These are phyloP conservation scores for Menidia beryllina DNA, from an alignment of 2,113 vertebrate genomes.

Conservation along the genomic window DNA sequence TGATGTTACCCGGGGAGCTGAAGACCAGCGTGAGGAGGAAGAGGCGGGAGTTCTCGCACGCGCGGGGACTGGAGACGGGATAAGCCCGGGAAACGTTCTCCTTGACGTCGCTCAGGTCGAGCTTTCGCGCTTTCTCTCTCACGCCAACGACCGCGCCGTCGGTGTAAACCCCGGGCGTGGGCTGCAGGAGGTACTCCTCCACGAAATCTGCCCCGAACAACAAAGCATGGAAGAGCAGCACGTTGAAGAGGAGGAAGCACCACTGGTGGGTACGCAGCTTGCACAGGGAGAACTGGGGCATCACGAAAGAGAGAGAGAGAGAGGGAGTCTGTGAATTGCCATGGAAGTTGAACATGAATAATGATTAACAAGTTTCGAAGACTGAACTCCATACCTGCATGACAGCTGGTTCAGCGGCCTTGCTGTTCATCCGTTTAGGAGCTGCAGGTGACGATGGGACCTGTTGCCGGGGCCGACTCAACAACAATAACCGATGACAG, in stretches of 20 bases:
- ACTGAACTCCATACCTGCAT: slow-evolving; percentile 65
- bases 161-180: slow-evolving; percentile 83
- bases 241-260: slow-evolving; percentile 92
- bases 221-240: slow-evolving; percentile 89
- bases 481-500: slow-evolving; percentile 47
- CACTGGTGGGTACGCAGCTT: slow-evolving; percentile 91
- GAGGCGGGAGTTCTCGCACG: slow-evolving; percentile 80
- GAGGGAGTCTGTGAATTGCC: not conserved
- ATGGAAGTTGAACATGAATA: not conserved
- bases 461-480: not conserved
- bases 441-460: slow-evolving; percentile 19
- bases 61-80: slow-evolving; percentile 61
- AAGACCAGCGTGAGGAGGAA: slow-evolving; percentile 87
- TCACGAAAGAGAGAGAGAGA: not conserved
- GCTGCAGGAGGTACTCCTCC: slow-evolving; percentile 90
- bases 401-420: slow-evolving; percentile 22
- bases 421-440: slow-evolving; percentile 17
- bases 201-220: slow-evolving; percentile 92
- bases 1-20: slow-evolving; percentile 83
- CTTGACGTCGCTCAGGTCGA: slow-evolving; percentile 78
- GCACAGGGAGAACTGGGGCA: slow-evolving; percentile 82
- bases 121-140: slow-evolving; percentile 86
- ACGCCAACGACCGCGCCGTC: slow-evolving; percentile 82
- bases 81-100: slow-evolving; percentile 83
- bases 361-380: not conserved